These are phyloP conservation scores for Acrocephalus scirpaceus DNA, from an alignment of 2,797 vertebrate genomes.

Conservation along the genomic window DNA sequence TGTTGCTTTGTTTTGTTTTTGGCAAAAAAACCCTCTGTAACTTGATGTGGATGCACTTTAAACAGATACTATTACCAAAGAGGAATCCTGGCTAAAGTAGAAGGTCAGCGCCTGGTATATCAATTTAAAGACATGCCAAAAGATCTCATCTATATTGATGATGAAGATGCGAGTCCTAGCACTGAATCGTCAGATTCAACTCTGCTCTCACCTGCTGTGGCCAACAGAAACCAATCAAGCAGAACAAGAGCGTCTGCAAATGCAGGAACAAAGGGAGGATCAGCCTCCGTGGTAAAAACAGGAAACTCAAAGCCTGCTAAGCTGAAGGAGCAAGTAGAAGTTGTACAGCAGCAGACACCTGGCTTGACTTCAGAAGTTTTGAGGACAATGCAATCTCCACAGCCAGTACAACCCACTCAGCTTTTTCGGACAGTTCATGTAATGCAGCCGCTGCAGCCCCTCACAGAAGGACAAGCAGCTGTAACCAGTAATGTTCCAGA, in stretches of 20 bases:
- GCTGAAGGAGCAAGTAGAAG: conserved; percentile 76
- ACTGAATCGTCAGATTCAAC: conserved; percentile 75
- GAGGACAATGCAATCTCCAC: conserved; percentile 88
- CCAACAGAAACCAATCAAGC: conserved; percentile 71
- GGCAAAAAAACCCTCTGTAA: neutral
- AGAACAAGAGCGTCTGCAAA: conserved; percentile 72
- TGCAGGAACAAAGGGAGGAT: conserved; percentile 68
- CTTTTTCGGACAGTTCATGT: conserved; percentile 94
- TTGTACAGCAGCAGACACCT: conserved; percentile 85
- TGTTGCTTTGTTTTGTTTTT: neutral
- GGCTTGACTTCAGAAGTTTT: conserved; percentile 88
- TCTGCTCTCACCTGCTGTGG: conserved; percentile 63
- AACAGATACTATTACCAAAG: conserved; percentile 98
- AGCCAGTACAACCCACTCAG: conserved; percentile 84
- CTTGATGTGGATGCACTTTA: neutral
- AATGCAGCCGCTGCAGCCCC: conserved; percentile 84
- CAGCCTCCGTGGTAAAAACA: conserved; percentile 75
- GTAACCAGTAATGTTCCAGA: conserved; percentile 70
- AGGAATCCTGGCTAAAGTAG: conserved; percentile 97
- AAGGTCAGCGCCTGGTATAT: conserved; percentile 96
- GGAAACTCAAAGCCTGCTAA: conserved; percentile 75
- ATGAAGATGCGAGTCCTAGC: conserved; percentile 83
- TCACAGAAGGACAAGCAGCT: conserved; percentile 66
- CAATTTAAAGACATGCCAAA: conserved; percentile 97
- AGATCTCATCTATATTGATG: conserved; percentile 92